Evolutionary conservation across 1,140 invertebrate genomes (phyloP).

Genomic region (Conus betulinus): DNA sequence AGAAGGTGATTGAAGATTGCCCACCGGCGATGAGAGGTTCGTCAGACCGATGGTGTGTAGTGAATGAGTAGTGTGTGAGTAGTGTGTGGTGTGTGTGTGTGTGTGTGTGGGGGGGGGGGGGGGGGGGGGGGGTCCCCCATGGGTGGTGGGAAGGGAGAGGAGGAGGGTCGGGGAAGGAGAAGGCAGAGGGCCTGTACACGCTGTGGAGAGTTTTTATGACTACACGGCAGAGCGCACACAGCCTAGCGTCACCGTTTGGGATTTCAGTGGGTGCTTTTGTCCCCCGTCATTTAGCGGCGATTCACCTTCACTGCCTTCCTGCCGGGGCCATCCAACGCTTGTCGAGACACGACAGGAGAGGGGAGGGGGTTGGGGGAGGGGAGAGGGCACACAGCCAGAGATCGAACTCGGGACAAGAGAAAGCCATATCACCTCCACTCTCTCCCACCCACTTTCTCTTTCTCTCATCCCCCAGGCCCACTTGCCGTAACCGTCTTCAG

Average conservation of each 20-base stretch:
- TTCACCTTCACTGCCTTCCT: not conserved
- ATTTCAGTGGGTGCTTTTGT: not conserved
- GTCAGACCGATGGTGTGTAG: not conserved
- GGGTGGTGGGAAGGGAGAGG: too few relatives aligned
- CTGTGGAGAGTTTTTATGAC: not conserved
- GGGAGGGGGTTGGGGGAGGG: too few relatives aligned
- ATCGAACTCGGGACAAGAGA: not conserved
- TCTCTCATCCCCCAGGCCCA: too few relatives aligned
- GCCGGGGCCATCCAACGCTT: not conserved
- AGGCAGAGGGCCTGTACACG: not conserved
- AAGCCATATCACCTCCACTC: not conserved
- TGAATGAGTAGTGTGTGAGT: not conserved
- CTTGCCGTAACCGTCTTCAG: too few relatives aligned
- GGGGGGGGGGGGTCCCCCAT: too few relatives aligned
- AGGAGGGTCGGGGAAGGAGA: not conserved
- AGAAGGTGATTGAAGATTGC: constrained; percentile 4
- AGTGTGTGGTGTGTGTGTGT: not conserved
- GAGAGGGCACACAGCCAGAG: not conserved
- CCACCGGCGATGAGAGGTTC: not conserved
- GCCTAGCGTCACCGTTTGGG: not conserved
- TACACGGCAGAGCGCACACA: not conserved
- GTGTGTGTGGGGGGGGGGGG: not conserved
- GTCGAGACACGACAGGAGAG: not conserved
- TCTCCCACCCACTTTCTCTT: not conserved
- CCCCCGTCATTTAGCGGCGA: not conserved